phyloP scores from a whole-genome alignment of 2,888 invertebrate genomes.

The Cryptosula pallasiana region DNA sequence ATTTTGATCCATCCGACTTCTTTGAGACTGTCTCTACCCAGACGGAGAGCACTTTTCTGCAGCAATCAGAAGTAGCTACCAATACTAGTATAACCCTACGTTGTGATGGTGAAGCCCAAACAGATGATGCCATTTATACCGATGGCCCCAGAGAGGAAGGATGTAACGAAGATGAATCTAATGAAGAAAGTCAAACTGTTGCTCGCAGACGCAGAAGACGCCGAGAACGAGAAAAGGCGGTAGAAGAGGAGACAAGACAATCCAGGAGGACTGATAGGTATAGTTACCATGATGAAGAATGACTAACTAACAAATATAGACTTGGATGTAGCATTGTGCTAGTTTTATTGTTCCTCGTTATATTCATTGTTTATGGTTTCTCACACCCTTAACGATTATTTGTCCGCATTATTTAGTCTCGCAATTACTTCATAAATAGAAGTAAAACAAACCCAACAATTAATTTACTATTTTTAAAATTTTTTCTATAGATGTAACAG shows the following conservation, averaged over 20 bases:
- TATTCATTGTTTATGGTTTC: no score
- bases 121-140: background rate
- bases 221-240: background rate
- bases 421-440: no score
- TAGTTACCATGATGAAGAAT: background rate
- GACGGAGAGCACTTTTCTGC: background rate
- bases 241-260: conserved; percentile 4
- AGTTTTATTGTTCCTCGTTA: background rate
- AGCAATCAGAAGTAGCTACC: background rate
- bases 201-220: background rate
- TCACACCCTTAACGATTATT: no score
- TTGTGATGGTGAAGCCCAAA: conserved; percentile 5
- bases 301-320: background rate
- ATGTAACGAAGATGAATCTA: background rate
- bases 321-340: background rate
- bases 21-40: conserved; percentile 8
- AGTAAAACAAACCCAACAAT: no score
- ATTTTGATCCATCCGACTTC: conserved; percentile 20
- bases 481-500: no score
- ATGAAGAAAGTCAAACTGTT: background rate
- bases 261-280: background rate
- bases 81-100: background rate
- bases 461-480: no score
- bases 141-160: background rate
- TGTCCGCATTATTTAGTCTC: no score